These are phyloP conservation scores for Platysternon megacephalum DNA, from an alignment of 2,113 vertebrate species.

Conservation along the genomic window DNA sequence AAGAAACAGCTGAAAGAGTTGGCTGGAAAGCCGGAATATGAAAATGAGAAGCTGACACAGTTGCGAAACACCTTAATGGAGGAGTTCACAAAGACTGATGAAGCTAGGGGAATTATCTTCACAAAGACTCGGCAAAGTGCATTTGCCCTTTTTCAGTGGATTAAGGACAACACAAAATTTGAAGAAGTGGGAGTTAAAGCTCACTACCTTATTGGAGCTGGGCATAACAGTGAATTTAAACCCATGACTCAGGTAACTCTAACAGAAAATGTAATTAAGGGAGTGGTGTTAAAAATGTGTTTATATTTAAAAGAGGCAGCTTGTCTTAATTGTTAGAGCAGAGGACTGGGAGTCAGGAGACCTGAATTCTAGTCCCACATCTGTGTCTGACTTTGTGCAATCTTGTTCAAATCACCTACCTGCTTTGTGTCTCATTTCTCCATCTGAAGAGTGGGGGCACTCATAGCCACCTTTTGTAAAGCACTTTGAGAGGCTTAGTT, in stretches of 20 bases:
- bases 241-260: constrained; percentile 92
- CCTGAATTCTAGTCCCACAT: background rate
- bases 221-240: constrained; percentile 90
- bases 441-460: background rate
- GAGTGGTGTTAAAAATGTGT: background rate
- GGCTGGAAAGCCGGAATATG: constrained; percentile 82
- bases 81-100: constrained; percentile 83
- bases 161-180: constrained; percentile 91
- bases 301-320: background rate
- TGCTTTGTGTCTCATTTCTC: background rate
- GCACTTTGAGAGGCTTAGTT: background rate
- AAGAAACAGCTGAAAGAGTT: constrained; percentile 80
- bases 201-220: constrained; percentile 90
- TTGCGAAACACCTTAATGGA: constrained; percentile 85
- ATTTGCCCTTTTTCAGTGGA: constrained; percentile 90
- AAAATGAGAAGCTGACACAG: constrained; percentile 88
- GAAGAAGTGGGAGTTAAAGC: constrained; percentile 86
- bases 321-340: background rate
- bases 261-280: background rate
- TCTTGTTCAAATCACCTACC: background rate
- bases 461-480: background rate
- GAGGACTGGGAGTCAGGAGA: background rate
- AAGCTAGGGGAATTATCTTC: constrained; percentile 93
- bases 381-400: background rate
- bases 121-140: constrained; percentile 93